Evolutionary conservation across 2,888 invertebrate species (phyloP).

Genomic region (Drosophila macrospina): DNA sequence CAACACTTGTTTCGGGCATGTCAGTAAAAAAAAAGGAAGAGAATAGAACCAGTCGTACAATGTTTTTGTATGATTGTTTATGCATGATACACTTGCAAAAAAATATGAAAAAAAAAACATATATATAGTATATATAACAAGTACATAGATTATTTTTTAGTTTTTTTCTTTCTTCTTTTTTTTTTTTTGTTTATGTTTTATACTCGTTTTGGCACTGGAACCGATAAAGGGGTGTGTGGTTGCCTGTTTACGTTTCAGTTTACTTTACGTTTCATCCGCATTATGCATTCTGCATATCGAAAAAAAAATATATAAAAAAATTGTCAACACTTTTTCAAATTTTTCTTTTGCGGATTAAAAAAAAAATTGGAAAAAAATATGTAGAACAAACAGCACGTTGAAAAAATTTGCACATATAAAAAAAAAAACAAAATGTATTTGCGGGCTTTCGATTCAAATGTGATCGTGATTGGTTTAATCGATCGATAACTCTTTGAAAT

Average conservation of each 20-base stretch:
- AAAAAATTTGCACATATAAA: conserved; percentile 61
- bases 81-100: conserved; percentile 61
- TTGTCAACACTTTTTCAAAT: conserved; percentile 22
- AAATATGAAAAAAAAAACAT: conserved; percentile 60
- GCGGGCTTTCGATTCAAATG: conserved; percentile 11
- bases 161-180: conserved; percentile 16
- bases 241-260: conserved; percentile 15
- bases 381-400: conserved; percentile 11
- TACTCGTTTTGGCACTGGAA: conserved; percentile 54
- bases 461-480: conserved; percentile 13
- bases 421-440: conserved; percentile 61
- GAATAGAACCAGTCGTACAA: conserved; percentile 29
- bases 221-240: conserved; percentile 71
- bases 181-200: conserved; percentile 21
- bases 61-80: conserved; percentile 42
- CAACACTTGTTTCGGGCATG: conserved; percentile 36
- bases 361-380: conserved; percentile 39
- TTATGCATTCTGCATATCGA: conserved; percentile 9
- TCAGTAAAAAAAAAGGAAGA: conserved; percentile 30
- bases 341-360: conserved; percentile 2
- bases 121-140: conserved; percentile 18
- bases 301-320: conserved; percentile 24
- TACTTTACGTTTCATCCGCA: conserved; percentile 12
- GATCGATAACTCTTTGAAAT: conserved; percentile 42
- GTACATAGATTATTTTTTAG: conserved; percentile 14